Conservation (phyloP, 1,140 invertebrate species). For the Aphelenchoides besseyi region DNA sequence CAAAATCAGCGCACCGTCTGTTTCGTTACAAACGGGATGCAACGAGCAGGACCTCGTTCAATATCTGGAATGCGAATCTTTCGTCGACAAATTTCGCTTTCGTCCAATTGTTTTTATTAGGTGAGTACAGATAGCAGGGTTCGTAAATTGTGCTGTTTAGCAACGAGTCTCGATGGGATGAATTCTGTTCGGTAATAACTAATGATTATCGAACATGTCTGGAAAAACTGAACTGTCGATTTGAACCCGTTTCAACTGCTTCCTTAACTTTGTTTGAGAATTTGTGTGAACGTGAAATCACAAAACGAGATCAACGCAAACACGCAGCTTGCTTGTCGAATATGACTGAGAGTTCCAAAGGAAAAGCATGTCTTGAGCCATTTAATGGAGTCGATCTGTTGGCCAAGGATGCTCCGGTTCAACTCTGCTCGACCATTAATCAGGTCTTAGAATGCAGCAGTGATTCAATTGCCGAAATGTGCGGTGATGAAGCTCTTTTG, state of each 20-base stretch:
- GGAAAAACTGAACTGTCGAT: slow-evolving; percentile 45
- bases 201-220: slow-evolving; percentile 50
- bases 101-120: slow-evolving; percentile 52
- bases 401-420: slow-evolving; percentile 30
- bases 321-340: slow-evolving; percentile 45
- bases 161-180: slow-evolving; percentile 49
- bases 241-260: slow-evolving; percentile 54
- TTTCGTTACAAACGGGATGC: slow-evolving; percentile 56
- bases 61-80: slow-evolving; percentile 52
- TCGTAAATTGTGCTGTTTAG: slow-evolving; percentile 33
- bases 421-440: slow-evolving; percentile 48
- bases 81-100: slow-evolving; percentile 48
- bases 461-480: slow-evolving; percentile 31
- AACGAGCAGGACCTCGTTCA: slow-evolving; percentile 47
- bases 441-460: slow-evolving; percentile 44
- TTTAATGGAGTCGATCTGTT: slow-evolving; percentile 50
- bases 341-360: slow-evolving; percentile 32
- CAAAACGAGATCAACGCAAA: slow-evolving; percentile 39
- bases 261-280: slow-evolving; percentile 47
- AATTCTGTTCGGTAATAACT: slow-evolving; percentile 43
- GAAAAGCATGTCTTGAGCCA: slow-evolving; percentile 40
- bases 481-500: slow-evolving; percentile 55
- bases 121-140: slow-evolving; percentile 9
- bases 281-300: slow-evolving; percentile 45
- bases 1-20: slow-evolving; percentile 35